Evolutionary conservation across 2,888 invertebrate genomes (phyloP), one percentile per base, ranked within the genome.

Genomic region (Agrotis ipsilon): DNA sequence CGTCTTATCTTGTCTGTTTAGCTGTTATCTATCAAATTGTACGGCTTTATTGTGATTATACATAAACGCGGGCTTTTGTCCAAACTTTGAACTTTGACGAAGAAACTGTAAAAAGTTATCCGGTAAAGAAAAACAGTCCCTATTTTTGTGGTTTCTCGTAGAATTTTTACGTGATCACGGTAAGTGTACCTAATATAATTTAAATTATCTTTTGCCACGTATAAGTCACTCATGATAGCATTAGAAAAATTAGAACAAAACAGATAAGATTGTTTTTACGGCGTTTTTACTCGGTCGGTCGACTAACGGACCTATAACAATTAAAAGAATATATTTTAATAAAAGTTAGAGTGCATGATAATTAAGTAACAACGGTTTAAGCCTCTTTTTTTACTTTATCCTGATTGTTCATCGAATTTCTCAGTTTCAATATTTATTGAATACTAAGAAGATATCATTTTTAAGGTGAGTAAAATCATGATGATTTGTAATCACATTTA

Each of bases 1-100:
- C 13, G 19, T 70, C 45, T 70, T 70, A 70, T 70, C 60, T 70
- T n/a, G 2, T 49, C 13, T 43, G 6, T 63, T 68, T 43, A 43
- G 18, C 9, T 21, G 32, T 21, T 45, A 69, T 60, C 27, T 45
- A 70, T 60, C 27, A 51, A 58, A 58, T 58, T 18, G 18, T 0
- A 11, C 27, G n/a, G 27, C n/a, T 55, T 32, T 32, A 21, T 3
- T 24, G 63, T n/a, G n/a, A n/a, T 19, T n/a, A n/a, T 1, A 13
- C 11, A n/a, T 14, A 18, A 14, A 3, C 21, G 62, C 72, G 72
- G 45, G 71, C 51, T 62, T 71, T 61, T 66, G 18, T 52, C 32
- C 39, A 32, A 71, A 49, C n/a, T 62, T 66, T 64, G 7, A 69
- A 60, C 16, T 24, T 32, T 51, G 13, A 32, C 21, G 16, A 9